Conservation (phyloP, 2,113 vertebrate species). For the Oryzias curvinotus region DNA sequence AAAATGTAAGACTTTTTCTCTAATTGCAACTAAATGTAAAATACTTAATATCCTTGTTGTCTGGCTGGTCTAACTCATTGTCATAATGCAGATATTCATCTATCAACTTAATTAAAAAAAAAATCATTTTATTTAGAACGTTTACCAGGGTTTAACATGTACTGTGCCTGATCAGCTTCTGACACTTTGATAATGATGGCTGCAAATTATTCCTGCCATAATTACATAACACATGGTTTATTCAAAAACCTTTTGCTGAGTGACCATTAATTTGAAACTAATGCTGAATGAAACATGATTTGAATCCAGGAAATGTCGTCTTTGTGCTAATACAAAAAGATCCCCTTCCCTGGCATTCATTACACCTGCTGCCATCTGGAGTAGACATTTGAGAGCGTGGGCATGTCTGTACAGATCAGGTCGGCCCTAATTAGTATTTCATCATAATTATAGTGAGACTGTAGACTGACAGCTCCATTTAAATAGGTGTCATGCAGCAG, state of each 20-base stretch:
- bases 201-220: not conserved
- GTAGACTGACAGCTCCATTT: slow-evolving; percentile 63
- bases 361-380: slow-evolving; percentile 70
- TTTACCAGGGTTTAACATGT: too few species aligned
- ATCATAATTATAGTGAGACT: slow-evolving; percentile 65
- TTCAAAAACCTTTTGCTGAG: slow-evolving; percentile 3
- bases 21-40: too few species aligned
- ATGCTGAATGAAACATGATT: slow-evolving; percentile 31
- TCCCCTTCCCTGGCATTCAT: slow-evolving; percentile 46
- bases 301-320: slow-evolving; percentile 33
- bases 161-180: too few species aligned
- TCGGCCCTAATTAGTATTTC: slow-evolving; percentile 69
- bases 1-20: too few species aligned
- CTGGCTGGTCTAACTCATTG: too few species aligned
- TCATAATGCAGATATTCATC: too few species aligned
- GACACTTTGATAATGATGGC: too few species aligned
- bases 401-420: slow-evolving; percentile 59
- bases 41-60: too few species aligned
- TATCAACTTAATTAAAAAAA: too few species aligned
- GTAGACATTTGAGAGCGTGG: slow-evolving; percentile 52
- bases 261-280: slow-evolving; percentile 21
- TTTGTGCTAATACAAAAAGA: slow-evolving; percentile 32
- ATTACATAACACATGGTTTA: not conserved
- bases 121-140: too few species aligned
- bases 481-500: slow-evolving; percentile 38